A percentile compares a stretch with the other conserved stretches of the same genome.
Evolutionary conservation across 1,140 invertebrate species (phyloP).

Genomic region (Drosophila baimaii): DNA sequence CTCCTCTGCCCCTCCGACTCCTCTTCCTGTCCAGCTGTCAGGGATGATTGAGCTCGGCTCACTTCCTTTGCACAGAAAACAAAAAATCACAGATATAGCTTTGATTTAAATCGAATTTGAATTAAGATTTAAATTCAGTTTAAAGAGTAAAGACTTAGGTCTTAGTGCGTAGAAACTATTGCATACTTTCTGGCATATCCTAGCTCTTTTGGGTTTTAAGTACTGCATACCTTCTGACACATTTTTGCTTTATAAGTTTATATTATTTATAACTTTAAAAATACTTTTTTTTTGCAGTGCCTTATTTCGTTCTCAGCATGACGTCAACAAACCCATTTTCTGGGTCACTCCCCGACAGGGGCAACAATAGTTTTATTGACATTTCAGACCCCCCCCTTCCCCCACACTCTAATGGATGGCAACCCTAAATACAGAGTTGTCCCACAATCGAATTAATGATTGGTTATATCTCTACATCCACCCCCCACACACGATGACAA

Average conservation of each 20-base stretch:
- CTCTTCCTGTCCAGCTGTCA: constrained; percentile 47
- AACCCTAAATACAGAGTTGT: constrained; percentile 43
- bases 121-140: not conserved
- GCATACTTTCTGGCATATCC: too few relatives aligned
- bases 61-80: constrained; percentile 27
- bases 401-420: constrained; percentile 23
- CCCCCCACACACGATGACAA: constrained; percentile 37
- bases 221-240: too few relatives aligned
- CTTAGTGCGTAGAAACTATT: too few relatives aligned
- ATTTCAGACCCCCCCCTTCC: too few relatives aligned
- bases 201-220: too few relatives aligned
- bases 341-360: constrained; percentile 43
- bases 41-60: constrained; percentile 39
- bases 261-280: not conserved
- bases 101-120: not conserved
- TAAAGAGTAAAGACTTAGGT: not conserved
- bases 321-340: constrained; percentile 48
- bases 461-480: constrained; percentile 21
- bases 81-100: not conserved
- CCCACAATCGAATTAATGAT: constrained; percentile 58
- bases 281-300: constrained; percentile 10
- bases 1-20: not conserved
- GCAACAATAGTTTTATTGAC: constrained; percentile 55
- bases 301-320: constrained; percentile 26
- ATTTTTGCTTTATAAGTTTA: not conserved